phyloP scores from a whole-genome alignment of 2,888 invertebrate genomes.

The Scaptodrosophila latifasciaeformis region DNA sequence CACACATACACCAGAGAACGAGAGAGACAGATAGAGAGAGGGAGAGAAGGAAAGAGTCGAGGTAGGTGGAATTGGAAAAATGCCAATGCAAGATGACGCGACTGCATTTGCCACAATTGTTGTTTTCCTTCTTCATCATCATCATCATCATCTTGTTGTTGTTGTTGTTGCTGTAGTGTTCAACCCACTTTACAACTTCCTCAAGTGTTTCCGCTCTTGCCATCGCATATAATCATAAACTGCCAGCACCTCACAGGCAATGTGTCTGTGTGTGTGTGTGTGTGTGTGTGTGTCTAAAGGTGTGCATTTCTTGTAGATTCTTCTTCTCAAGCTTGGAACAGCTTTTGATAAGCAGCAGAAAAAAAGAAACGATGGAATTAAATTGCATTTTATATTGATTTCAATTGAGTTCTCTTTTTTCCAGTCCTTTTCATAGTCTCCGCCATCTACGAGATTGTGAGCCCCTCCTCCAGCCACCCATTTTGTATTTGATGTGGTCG shows the following conservation, averaged over 20 bases:
- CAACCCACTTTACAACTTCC: conserved; percentile 31
- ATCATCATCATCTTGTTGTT: background rate
- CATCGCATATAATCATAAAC: conserved; percentile 27
- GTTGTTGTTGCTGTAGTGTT: background rate
- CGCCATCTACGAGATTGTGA: no score
- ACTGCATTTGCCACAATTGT: background rate
- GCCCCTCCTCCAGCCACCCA: no score
- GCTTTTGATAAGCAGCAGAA: no score
- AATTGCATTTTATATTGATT: conserved; percentile 48
- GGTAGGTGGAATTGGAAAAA: background rate
- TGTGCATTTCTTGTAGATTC: background rate
- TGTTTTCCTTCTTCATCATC: background rate
- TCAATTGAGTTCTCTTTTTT: conserved; percentile 34
- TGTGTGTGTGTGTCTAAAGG: conserved; percentile 4
- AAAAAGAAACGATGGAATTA: conserved; percentile 18
- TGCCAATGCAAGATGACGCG: conserved; percentile 7
- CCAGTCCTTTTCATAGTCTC: no score
- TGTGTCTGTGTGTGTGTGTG: background rate
- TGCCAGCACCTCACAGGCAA: conserved; percentile 11
- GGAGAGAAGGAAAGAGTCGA: no score
- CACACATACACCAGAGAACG: background rate
- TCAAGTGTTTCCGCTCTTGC: conserved; percentile 16
- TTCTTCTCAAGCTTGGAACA: no score
- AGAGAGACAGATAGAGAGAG: background rate
- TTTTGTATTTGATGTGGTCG: no score